Percentiles rank a stretch among this genome's conserved stretches.
Conservation (phyloP, 92 coral and sea anemone species). For the Virgularia gustaviana region DNA sequence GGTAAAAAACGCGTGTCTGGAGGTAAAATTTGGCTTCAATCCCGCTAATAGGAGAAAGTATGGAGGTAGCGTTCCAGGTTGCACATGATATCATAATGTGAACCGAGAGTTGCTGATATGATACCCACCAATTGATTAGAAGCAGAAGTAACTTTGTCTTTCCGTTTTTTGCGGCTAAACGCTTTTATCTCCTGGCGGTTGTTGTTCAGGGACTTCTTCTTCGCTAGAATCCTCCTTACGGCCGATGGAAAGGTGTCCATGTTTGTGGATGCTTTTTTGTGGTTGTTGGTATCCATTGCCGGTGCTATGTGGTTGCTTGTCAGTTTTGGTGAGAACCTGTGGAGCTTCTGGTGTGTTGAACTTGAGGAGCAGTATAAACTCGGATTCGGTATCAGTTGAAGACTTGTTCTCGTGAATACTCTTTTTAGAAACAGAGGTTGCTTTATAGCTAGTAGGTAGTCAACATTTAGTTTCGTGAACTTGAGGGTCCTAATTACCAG, state of each 20-base stretch:
- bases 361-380: slow-evolving; percentile 38
- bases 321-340: neutral
- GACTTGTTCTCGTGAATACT: slow-evolving; percentile 23
- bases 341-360: slow-evolving; percentile 6
- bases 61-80: too few relatives aligned
- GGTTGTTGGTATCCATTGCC: neutral
- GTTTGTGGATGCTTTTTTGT: neutral
- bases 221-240: neutral
- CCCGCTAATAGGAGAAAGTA: too few relatives aligned
- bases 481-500: slow-evolving; percentile 12
- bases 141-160: neutral
- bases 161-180: slow-evolving; percentile 25
- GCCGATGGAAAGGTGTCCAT: too few relatives aligned
- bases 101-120: neutral
- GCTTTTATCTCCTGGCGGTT: slow-evolving; percentile 34
- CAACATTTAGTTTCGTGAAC: neutral
- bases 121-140: neutral
- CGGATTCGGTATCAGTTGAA: slow-evolving; percentile 35
- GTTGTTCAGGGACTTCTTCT: slow-evolving; percentile 6
- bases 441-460: slow-evolving; percentile 6
- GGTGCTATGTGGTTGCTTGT: neutral
- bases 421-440: slow-evolving; percentile 10
- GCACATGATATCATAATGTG: neutral
- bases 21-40: too few relatives aligned
- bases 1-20: too few relatives aligned